Percentiles rank a stretch among this genome's conserved stretches.
These are phyloP conservation scores for Tretioscincus oriximinensis DNA, from an alignment of 2,113 vertebrate species.

Conservation along the genomic window DNA sequence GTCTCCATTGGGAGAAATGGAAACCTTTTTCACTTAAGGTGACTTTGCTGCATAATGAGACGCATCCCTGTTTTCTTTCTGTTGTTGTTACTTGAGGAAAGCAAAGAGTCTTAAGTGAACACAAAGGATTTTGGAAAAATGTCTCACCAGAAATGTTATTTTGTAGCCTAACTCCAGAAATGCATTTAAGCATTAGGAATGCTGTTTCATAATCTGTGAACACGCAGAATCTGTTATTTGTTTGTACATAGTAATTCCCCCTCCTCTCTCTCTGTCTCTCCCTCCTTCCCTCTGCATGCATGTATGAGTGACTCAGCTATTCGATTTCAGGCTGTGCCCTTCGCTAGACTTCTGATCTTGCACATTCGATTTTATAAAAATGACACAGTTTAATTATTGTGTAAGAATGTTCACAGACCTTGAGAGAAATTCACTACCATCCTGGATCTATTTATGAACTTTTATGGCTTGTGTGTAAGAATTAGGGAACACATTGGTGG, in stretches of 20 bases:
- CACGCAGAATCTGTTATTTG: neutral
- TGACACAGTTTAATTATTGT: neutral
- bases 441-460: neutral
- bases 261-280: too few species aligned
- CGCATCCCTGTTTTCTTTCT: neutral
- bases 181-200: neutral
- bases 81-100: neutral
- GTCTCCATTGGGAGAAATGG: too few species aligned
- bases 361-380: neutral
- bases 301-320: neutral
- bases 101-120: neutral
- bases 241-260: neutral
- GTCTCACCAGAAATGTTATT: neutral
- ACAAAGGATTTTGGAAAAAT: neutral
- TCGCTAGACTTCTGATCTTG: neutral
- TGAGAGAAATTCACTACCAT: conserved; percentile 6
- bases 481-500: neutral
- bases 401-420: neutral
- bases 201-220: neutral
- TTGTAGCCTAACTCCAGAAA: rapidly evolving
- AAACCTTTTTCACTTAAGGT: too few species aligned
- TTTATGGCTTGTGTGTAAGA: neutral
- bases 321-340: conserved; percentile 8
- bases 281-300: neutral
- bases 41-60: too few species aligned